Base-by-base conservation (phyloP, 2,113 vertebrate species). In the Chaenogobius annularis region DNA sequence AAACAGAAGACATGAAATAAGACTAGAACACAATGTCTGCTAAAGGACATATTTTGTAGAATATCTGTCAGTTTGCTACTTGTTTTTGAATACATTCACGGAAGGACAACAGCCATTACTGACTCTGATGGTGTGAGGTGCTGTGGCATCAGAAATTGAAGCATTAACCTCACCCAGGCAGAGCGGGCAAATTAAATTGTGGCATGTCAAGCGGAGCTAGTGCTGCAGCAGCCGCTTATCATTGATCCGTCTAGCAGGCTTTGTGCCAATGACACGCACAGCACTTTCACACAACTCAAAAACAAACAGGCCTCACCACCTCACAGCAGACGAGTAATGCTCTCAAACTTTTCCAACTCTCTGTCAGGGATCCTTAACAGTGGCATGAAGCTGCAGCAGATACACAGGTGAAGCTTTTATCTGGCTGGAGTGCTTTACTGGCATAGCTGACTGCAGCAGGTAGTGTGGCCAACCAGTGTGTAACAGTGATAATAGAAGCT, bases 251-350 rank as follows among this genome's bases (percentile, higher is more conserved):
- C 68, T 75, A 73, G 71, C 64, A 73, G 79, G 72, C 72, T 73
- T 78, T 85, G 77, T 83, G 85, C 80, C 80, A 88, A 68, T 85
- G 80, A 87, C 73, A 85, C 46, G 35, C 84, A 81, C 70, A 44
- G 40, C 4, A 78, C 83, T 80, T 83, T 78, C 71, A 73, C 74
- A 84, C 19, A 79, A 75, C 68, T 81, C 71, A 85, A 72, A 84
- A 86, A 88, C 78, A 85, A 80, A 74, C 69, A 85, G 68, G 67
- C 79, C 78, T 78, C 79, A 72, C 47, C 63, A 40, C 73, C 72
- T 47, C 63, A 68, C 75, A 66, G 20, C 59, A 58, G 46, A 70
- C 22, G 22, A 79, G 68, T 14, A 70, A 46, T 63, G 59, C 55
- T 46, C 56, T 20, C 50, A 71, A 76, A 75, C 58, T 59, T 43